Base-by-base conservation (phyloP, 2,888 invertebrate species). In the Laothoe populi region DNA sequence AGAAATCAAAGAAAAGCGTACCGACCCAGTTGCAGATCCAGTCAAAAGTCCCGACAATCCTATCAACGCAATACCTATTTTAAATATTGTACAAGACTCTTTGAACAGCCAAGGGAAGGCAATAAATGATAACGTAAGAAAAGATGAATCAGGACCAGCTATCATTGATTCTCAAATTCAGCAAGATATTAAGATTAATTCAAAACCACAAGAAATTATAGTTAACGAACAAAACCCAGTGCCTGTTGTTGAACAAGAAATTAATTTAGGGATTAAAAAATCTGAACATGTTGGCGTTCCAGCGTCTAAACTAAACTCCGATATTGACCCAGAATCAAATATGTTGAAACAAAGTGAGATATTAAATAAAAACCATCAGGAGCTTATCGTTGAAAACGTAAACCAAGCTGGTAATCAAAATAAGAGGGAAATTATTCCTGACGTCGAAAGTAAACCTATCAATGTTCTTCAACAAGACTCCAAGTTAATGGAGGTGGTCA, bases 1-100 rank as follows among this genome's bases (percentile, higher is more conserved):
- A 67, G 86, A 92, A 60, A 92, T 87, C 10, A 79, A 91, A 73
- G 74, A 87, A 4, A 53, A 35, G 31, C 31, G 53, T 35, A 35
- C n/a, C 19, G 53, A 53, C 10, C 53, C 53, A 53, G 53, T 35
- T 19, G 31, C 31, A 3, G 16, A 31, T 16, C 53, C 35, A 19
- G 53, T 11, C 11, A 53, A 53, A 60, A 81, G 79, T 35, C 68
- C 63, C 24, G 61, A 31, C 40, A 61, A 42, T 13, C 45, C 59
- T 5, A 53, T 42, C 2, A 42, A 11, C 4, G 53, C 16, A 19
- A 10, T 31, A 31, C 53, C 53, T 31, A 19, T 35, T 35, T 35
- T 31, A 35, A 53, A 53, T 53, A 8, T 53, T 11, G 16, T 53
- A 53, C 53, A 53, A 19, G 19, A 53, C 35, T 31, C 31, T 11